Base-by-base conservation (phyloP, 2,888 invertebrate genomes). In the Holacanthella duospinosa region DNA sequence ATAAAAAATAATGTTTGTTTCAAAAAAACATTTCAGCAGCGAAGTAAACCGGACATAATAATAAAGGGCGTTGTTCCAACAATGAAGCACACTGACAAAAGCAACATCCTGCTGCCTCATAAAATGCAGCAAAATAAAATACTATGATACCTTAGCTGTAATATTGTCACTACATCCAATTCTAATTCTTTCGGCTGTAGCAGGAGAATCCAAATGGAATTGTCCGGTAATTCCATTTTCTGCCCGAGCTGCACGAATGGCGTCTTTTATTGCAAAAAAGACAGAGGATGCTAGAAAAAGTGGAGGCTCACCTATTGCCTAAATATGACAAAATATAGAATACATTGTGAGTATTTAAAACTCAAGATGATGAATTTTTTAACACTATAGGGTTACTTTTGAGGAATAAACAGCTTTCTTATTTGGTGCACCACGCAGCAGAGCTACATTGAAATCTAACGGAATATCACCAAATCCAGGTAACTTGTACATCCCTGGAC, bases 231-330 rank as follows among this genome's bases (percentile, higher is more conserved):
- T 78, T 1, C 87, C 87, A 44, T 84, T 83, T 65, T 93, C 89
- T 19, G 76, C 76, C 25, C 95, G 81, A 0, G 92, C 91, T 0
- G 89, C 85, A 71, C 82, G 81, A 62, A 96, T 86, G 0, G 96
- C 95, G 74, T 88, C 86, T 75, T 87, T 88, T 67, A 94, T 90
- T 0, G 95, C 95, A 75, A 91, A 94, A 77, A 89, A 90, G 0
- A 84, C 86, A 0, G 93, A 85, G 21, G 87, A 83, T 0, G 94
- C 92, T 69, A 95, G 80, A 76, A 95, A 93, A 4, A 97, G 78
- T 0, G 96, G 96, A 0, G 96, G 96, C 77, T 97, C 96, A 1
- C 96, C 96, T 36, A 95, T 87, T 66, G 93, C 96, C 91, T 93
- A 74, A 9, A 54, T 6, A 27, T 54, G n/a, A n/a, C n/a, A n/a